These are phyloP conservation scores for Phrixothrix hirtus DNA, from an alignment of 2,888 invertebrate species.

Conservation along the genomic window DNA sequence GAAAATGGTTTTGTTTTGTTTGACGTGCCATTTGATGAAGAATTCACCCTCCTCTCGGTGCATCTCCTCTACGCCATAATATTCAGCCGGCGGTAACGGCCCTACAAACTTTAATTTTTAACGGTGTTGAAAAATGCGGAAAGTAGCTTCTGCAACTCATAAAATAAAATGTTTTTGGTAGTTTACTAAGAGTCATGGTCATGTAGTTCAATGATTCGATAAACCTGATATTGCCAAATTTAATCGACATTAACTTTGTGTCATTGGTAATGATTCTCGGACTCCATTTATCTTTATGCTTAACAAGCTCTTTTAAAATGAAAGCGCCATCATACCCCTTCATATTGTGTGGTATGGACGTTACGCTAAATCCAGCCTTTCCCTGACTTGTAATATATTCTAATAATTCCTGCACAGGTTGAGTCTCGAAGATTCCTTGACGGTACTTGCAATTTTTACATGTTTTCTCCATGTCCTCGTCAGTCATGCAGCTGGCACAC, in stretches of 20 bases:
- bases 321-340: conserved; percentile 20
- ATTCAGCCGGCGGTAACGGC: conserved; percentile 23
- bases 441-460: background rate
- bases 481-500: background rate
- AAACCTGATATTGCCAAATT: conserved; percentile 16
- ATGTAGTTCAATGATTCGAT: conserved; percentile 23
- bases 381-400: background rate
- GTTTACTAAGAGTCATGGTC: conserved; percentile 5
- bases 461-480: background rate
- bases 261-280: conserved; percentile 16
- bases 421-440: background rate
- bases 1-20: conserved; percentile 30
- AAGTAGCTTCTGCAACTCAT: conserved; percentile 16
- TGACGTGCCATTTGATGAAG: conserved; percentile 34
- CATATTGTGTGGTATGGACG: conserved; percentile 19
- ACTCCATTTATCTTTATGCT: conserved; percentile 3
- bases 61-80: conserved; percentile 37
- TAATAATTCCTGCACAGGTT: background rate
- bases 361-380: too few species aligned
- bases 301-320: conserved; percentile 9
- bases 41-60: conserved; percentile 9
- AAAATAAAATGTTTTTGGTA: conserved; percentile 21
- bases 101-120: conserved; percentile 37
- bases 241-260: conserved; percentile 14
- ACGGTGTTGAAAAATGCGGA: conserved; percentile 27